These are phyloP conservation scores for Martes flavigula DNA, from an alignment of 2,797 vertebrate genomes.

Conservation along the genomic window DNA sequence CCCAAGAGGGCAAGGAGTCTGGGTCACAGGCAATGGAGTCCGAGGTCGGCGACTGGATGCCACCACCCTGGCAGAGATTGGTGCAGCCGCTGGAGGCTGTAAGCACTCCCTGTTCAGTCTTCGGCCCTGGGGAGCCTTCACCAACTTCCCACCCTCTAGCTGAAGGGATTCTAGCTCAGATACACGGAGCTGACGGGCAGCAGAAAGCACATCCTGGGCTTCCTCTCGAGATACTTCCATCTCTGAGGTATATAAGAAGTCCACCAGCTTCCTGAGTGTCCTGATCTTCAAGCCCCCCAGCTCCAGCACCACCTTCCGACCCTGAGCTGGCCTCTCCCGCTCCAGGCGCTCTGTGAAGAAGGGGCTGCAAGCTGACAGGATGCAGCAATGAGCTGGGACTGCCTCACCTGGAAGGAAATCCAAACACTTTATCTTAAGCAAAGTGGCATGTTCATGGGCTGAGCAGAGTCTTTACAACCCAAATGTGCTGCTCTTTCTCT, in stretches of 20 bases:
- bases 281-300: conserved; percentile 81
- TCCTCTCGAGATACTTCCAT: conserved; percentile 84
- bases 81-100: background rate
- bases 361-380: conserved; percentile 85
- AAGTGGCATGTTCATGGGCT: background rate
- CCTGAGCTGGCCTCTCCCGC: conserved; percentile 72
- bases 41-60: background rate
- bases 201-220: conserved; percentile 83
- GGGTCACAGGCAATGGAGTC: background rate
- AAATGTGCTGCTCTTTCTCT: background rate
- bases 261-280: conserved; percentile 83
- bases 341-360: conserved; percentile 85
- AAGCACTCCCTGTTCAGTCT: conserved; percentile 82
- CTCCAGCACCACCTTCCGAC: conserved; percentile 82
- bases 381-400: conserved; percentile 83
- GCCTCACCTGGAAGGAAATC: conserved; percentile 76
- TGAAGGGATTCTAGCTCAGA: conserved; percentile 83
- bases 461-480: background rate
- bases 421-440: background rate
- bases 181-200: conserved; percentile 81
- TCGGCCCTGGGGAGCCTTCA: conserved; percentile 72
- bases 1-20: background rate
- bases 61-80: conserved; percentile 56
- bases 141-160: conserved; percentile 80
- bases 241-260: conserved; percentile 84